A percentile compares a stretch with the other conserved stretches of the same genome.
Evolutionary conservation across 2,113 vertebrate species (phyloP).

Genomic region (Lophura nycthemera): DNA sequence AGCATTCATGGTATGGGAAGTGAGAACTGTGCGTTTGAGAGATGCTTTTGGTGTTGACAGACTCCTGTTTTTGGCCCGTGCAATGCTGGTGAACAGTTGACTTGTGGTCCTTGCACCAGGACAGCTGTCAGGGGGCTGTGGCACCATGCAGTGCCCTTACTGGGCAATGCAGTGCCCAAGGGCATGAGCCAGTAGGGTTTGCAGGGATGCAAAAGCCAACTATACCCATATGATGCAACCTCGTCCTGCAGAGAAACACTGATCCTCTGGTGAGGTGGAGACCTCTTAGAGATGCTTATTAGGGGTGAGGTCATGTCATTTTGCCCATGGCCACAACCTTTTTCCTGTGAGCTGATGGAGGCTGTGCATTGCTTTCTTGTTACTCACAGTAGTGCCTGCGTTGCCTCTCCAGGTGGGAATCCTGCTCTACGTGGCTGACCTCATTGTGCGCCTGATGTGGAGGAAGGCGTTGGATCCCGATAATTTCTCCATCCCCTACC

Average conservation of each 20-base stretch:
- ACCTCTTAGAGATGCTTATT: accelerated
- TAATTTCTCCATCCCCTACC: conserved; percentile 97
- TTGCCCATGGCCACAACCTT: background rate
- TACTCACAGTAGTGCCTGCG: background rate
- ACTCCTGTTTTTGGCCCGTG: background rate
- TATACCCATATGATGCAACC: background rate
- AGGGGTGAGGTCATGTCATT: accelerated
- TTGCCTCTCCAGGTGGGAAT: conserved; percentile 83
- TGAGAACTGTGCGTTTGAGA: background rate
- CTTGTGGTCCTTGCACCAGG: accelerated
- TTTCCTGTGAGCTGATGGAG: background rate
- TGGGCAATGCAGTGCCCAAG: background rate
- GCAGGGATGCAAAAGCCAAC: background rate
- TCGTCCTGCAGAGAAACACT: background rate
- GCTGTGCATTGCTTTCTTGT: background rate
- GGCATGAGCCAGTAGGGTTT: background rate
- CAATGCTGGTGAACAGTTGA: background rate
- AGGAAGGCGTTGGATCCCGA: conserved; percentile 90
- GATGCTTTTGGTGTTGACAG: background rate
- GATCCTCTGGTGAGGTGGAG: background rate
- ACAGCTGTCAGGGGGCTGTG: background rate
- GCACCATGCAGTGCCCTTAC: background rate
- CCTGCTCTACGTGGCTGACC: conserved; percentile 91
- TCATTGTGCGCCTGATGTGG: conserved; percentile 91
- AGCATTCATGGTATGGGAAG: accelerated